phyloP scores from a whole-genome alignment of 2,113 vertebrate species.

The Caranx ignobilis region DNA sequence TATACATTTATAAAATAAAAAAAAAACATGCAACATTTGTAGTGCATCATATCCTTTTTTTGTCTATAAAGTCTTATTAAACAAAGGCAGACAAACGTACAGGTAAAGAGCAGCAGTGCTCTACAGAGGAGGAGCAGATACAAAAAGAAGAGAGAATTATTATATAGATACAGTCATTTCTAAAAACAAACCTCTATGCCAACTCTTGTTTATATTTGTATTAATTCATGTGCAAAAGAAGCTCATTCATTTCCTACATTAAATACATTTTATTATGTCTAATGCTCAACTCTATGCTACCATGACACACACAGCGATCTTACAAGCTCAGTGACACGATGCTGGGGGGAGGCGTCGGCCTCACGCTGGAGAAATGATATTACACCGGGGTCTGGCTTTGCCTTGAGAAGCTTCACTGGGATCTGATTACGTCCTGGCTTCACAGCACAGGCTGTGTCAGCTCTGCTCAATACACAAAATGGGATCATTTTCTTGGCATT shows the following conservation, averaged over 20 bases:
- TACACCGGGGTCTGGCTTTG: background rate
- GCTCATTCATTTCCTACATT: constrained; percentile 81
- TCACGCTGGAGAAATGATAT: background rate
- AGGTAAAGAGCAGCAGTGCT: constrained; percentile 38
- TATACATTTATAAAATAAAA: constrained; percentile 54
- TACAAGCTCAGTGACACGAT: constrained; percentile 25
- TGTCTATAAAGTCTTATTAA: constrained; percentile 49
- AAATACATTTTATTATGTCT: constrained; percentile 54
- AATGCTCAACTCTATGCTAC: constrained; percentile 47
- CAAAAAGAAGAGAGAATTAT: constrained; percentile 61
- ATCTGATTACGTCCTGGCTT: constrained; percentile 14
- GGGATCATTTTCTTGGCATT: background rate
- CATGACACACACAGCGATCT: constrained; percentile 37
- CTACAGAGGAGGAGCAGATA: constrained; percentile 53
- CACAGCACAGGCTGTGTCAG: background rate
- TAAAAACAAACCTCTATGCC: constrained; percentile 55
- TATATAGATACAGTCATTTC: constrained; percentile 58
- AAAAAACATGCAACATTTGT: constrained; percentile 75
- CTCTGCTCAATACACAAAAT: background rate
- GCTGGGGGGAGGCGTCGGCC: background rate
- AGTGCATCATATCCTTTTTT: constrained; percentile 68
- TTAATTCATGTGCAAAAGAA: constrained; percentile 88
- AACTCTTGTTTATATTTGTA: constrained; percentile 65
- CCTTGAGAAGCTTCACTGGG: background rate
- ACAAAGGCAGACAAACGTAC: constrained; percentile 59